Percentiles rank a stretch among this genome's conserved stretches.
These are phyloP conservation scores for Cynopterus sphinx DNA, from an alignment of 2,797 vertebrate genomes.

Conservation along the genomic window DNA sequence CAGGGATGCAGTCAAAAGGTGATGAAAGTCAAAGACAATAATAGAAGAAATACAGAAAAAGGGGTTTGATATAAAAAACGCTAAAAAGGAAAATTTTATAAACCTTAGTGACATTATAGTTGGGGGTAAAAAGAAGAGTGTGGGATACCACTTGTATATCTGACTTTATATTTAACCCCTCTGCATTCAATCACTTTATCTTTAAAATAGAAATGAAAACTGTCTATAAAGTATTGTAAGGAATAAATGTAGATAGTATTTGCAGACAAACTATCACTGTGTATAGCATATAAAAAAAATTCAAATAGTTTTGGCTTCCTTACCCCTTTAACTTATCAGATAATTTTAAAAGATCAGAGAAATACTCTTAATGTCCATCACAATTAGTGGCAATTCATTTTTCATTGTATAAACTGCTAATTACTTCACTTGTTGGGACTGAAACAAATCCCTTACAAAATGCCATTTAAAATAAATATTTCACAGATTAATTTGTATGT, in stretches of 20 bases:
- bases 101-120: not conserved
- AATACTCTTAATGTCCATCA: not conserved
- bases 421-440: slow-evolving; percentile 26
- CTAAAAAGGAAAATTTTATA: not conserved
- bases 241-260: not conserved
- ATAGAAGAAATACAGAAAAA: not conserved
- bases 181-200: slow-evolving; percentile 1
- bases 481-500: slow-evolving; percentile 20
- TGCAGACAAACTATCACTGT: not conserved
- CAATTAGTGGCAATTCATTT: slow-evolving; percentile 19
- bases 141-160: not conserved
- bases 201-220: slow-evolving; percentile 11
- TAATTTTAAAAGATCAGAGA: slow-evolving; percentile 36
- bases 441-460: slow-evolving; percentile 54
- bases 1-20: not conserved
- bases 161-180: not conserved
- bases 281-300: not conserved
- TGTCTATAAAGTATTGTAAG: not conserved
- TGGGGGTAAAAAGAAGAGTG: not conserved
- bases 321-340: not conserved
- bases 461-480: not conserved
- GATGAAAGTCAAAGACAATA: not conserved
- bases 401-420: slow-evolving; percentile 2
- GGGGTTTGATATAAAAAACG: not conserved
- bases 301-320: not conserved